Evolutionary conservation across 2,113 vertebrate species (phyloP).

Genomic region (Vidua chalybeata): DNA sequence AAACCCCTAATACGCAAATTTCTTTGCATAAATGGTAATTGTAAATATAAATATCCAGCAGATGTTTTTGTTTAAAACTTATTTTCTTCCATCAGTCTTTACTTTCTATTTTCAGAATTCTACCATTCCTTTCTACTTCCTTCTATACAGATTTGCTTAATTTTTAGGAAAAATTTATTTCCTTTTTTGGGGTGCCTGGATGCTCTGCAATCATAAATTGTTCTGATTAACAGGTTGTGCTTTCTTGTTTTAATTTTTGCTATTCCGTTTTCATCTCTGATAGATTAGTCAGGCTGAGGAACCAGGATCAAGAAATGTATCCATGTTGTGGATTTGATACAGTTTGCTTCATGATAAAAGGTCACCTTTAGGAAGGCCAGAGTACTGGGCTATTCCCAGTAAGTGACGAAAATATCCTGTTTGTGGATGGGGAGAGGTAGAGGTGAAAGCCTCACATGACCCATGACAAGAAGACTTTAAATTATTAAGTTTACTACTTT

Average conservation of each 20-base stretch:
- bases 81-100: background rate
- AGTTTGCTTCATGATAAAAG: background rate
- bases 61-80: background rate
- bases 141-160: background rate
- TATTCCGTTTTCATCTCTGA: background rate
- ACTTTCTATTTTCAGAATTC: background rate
- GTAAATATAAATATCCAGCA: background rate
- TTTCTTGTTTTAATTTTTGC: background rate
- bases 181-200: background rate
- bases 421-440: background rate
- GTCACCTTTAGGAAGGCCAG: background rate
- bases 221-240: background rate
- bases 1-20: background rate
- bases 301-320: background rate
- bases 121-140: background rate
- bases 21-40: background rate
- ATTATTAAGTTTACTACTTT: background rate
- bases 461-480: background rate
- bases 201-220: background rate
- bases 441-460: background rate
- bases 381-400: background rate
- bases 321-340: background rate
- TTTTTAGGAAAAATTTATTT: background rate
- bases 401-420: background rate
- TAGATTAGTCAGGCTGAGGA: background rate